Evolutionary conservation across 2,888 invertebrate genomes (phyloP).

Genomic region (Busseola fusca): DNA sequence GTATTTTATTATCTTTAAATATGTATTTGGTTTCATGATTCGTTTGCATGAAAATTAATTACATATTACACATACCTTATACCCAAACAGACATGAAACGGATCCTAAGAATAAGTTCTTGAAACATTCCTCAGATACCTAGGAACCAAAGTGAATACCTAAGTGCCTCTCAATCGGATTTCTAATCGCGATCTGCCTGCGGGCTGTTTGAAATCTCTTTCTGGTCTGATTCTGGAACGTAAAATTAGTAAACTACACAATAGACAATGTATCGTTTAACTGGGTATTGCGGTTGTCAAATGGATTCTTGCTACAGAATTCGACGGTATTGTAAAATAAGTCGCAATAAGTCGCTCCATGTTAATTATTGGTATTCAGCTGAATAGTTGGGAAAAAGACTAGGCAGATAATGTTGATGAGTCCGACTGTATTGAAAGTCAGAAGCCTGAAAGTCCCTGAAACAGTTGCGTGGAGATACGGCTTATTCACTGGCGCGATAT

Average conservation of each 20-base stretch:
- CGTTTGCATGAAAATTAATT: too few relatives aligned
- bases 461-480: neutral
- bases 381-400: too few relatives aligned
- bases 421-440: neutral
- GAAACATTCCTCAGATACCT: slow-evolving; percentile 30
- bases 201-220: slow-evolving; percentile 46
- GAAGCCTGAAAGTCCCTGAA: slow-evolving; percentile 9
- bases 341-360: too few relatives aligned
- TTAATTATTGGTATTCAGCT: too few relatives aligned
- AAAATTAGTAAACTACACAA: slow-evolving; percentile 19
- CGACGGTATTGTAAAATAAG: too few relatives aligned
- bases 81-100: slow-evolving; percentile 33
- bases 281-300: neutral
- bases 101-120: slow-evolving; percentile 24
- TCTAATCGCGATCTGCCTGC: slow-evolving; percentile 15
- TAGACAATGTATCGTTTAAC: slow-evolving; percentile 10
- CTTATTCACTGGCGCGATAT: too few relatives aligned
- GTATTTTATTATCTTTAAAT: too few relatives aligned
- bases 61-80: too few relatives aligned
- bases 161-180: slow-evolving; percentile 44
- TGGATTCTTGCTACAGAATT: neutral
- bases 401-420: too few relatives aligned
- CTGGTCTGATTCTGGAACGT: slow-evolving; percentile 28
- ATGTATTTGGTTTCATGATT: too few relatives aligned
- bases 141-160: slow-evolving; percentile 45